Evolutionary conservation across 2,113 vertebrate genomes (phyloP).

Genomic region (Phalacrocorax pelagicus): DNA sequence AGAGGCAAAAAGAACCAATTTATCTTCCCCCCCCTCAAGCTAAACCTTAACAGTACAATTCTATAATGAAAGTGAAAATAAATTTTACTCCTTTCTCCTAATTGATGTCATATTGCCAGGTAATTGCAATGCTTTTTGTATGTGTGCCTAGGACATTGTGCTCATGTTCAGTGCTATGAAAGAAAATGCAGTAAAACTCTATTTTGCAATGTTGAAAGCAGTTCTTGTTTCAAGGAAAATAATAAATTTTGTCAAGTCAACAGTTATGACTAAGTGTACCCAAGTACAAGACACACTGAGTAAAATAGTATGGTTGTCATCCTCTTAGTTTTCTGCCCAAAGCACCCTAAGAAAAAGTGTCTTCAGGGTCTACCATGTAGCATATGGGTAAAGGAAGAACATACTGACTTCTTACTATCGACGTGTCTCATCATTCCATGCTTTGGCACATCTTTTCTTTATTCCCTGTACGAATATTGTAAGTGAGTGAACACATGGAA

Average conservation of each 20-base stretch:
- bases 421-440: fast-evolving
- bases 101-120: not conserved
- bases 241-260: not conserved
- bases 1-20: not conserved
- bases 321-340: not conserved
- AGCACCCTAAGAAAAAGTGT: not conserved
- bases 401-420: fast-evolving
- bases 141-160: not conserved
- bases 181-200: not conserved
- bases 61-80: not conserved
- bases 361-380: not conserved
- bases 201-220: not conserved
- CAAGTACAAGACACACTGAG: not conserved
- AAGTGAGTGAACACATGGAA: not conserved
- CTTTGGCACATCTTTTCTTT: not conserved
- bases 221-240: not conserved
- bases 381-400: not conserved
- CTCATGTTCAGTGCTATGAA: not conserved
- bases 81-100: not conserved
- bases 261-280: not conserved
- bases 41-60: not conserved
- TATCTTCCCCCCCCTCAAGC: not conserved
- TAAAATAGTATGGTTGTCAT: not conserved
- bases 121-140: not conserved
- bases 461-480: not conserved